Evolutionary conservation across 2,113 vertebrate genomes (phyloP), one percentile per base, ranked within the genome.

Genomic region (Hypomesus transpacificus): DNA sequence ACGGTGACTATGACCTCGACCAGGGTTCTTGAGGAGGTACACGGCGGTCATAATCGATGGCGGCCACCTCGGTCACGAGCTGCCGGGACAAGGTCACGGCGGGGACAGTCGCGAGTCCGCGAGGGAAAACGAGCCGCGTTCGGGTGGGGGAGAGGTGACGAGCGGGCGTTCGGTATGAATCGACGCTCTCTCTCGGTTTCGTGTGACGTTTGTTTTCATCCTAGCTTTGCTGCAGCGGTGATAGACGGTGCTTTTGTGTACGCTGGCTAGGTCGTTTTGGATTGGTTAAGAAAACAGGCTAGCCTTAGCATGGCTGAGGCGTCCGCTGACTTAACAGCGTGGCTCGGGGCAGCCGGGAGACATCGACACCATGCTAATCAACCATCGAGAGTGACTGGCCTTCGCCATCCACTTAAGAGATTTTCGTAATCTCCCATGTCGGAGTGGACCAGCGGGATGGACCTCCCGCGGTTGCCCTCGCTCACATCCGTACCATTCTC

Each of bases 1-100:
- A 57, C 22, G 13, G 28, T 74, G 58, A 79, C 69, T 61, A 63
- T 64, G 77, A 79, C 77, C 77, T 68, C 66, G 57, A 54, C 34
- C 51, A 21, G 13, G 18, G 56, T 3, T 21, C 34, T 22, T 56
- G n/a, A 56, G 64, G 57, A 21, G 58, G 26, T 64, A 69, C 34
- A 52, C 54, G 63, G 63, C 61, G 62, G 69, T 59, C 64, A 65
- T 73, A 75, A 75, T 73, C 69, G 52, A 8, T 51, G 3, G 53
- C 20, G 22, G 60, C 34, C 50, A 54, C 65, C 71, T 59, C 67
- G 60, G 60, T 65, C 70, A 56, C 58, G 46, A 46, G 26, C n/a
- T 62, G 57, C 24, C 22, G 68, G 57, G 60, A 52, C 66, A 69
- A 73, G 56, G 61, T 76, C 51, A 59, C 70, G 16, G 39, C 63